Conservation (phyloP, 2,797 vertebrate genomes). For the Falco concolor region DNA sequence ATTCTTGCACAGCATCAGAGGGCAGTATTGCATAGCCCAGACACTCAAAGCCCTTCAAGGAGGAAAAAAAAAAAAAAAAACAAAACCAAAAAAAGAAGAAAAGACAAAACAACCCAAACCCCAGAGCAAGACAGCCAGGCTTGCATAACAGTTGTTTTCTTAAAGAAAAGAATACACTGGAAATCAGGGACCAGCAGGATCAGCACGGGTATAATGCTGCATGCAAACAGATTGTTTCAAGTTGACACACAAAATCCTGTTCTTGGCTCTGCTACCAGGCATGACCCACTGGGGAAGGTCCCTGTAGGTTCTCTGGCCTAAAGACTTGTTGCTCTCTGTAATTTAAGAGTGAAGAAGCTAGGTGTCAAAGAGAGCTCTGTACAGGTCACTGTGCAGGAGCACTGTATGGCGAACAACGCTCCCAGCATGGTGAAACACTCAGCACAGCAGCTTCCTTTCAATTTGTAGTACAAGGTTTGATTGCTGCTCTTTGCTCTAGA, state of each 20-base stretch:
- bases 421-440: not conserved
- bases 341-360: not conserved
- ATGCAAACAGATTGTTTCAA: not conserved
- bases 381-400: not conserved
- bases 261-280: not conserved
- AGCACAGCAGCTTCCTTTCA: not conserved
- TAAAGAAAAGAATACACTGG: not conserved
- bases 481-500: not conserved
- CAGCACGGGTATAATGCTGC: not conserved
- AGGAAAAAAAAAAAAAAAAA: accelerated
- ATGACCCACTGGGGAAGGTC: not conserved
- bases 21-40: conserved; percentile 38
- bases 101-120: not conserved
- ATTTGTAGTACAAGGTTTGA: not conserved
- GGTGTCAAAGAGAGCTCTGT: not conserved
- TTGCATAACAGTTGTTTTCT: not conserved
- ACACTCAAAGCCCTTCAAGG: not conserved
- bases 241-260: not conserved
- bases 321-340: not conserved
- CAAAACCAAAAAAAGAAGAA: accelerated
- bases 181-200: not conserved
- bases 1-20: conserved; percentile 7
- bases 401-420: not conserved
- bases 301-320: not conserved
- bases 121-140: not conserved